phyloP scores from a whole-genome alignment of 2,797 vertebrate species.

The Trematomus bernacchii region DNA sequence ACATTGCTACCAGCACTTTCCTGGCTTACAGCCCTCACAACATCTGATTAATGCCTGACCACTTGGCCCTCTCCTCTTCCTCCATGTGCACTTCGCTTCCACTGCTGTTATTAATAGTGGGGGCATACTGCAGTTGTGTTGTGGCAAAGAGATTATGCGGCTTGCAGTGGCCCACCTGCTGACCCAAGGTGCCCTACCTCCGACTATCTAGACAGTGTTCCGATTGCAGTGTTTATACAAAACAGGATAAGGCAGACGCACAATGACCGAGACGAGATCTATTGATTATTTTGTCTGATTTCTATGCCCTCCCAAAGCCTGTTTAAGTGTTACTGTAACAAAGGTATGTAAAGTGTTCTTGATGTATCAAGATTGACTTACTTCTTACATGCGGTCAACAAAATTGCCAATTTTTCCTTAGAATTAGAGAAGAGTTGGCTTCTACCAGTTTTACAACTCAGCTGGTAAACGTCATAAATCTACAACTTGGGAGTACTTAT shows the following conservation, averaged over 20 bases:
- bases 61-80: slow-evolving; percentile 44
- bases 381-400: neutral
- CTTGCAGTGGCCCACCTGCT: slow-evolving; percentile 22
- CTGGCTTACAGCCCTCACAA: slow-evolving; percentile 39
- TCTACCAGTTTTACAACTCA: slow-evolving; percentile 17
- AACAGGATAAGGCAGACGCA: neutral
- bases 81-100: slow-evolving; percentile 40
- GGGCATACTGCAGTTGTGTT: slow-evolving; percentile 52
- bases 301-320: neutral
- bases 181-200: slow-evolving; percentile 23
- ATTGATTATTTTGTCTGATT: neutral
- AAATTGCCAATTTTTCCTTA: neutral
- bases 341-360: neutral
- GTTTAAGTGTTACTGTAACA: neutral
- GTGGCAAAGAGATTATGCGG: slow-evolving; percentile 54
- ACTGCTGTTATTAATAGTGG: slow-evolving; percentile 53
- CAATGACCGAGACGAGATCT: neutral
- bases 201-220: slow-evolving; percentile 1
- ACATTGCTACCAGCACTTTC: slow-evolving; percentile 6
- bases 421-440: slow-evolving; percentile 21
- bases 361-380: neutral
- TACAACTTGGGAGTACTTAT: slow-evolving; percentile 43
- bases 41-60: slow-evolving; percentile 59
- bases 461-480: slow-evolving; percentile 34
- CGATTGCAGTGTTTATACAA: slow-evolving; percentile 1